Conservation (phyloP, 23 tunicate genomes). For the Halocynthia aurantium region DNA sequence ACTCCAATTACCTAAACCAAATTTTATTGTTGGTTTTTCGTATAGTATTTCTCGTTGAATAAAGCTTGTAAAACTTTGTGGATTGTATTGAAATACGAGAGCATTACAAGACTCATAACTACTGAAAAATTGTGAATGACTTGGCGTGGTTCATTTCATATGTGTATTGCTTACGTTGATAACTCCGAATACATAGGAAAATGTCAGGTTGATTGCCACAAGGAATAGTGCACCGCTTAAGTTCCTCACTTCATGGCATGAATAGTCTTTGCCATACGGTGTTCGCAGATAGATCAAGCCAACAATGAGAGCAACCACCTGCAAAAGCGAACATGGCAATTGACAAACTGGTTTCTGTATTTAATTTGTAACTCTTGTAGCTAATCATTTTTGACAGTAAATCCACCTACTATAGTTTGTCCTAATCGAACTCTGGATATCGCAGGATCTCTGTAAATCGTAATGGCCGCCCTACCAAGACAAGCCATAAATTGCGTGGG, state of each 20-base stretch:
- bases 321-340: not conserved
- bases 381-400: too few species aligned
- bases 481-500: conserved; percentile 38
- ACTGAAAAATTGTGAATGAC: not conserved
- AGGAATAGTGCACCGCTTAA: conserved; percentile 62
- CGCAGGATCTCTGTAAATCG: conserved; percentile 48
- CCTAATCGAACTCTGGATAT: conserved; percentile 22
- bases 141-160: not conserved
- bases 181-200: conserved; percentile 48
- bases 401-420: conserved; percentile 26
- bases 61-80: too few species aligned
- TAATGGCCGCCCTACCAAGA: conserved; percentile 37
- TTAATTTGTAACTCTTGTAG: not conserved
- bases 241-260: conserved; percentile 33
- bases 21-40: too few species aligned
- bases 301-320: conserved; percentile 67
- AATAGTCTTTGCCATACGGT: conserved; percentile 55
- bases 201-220: conserved; percentile 40
- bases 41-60: too few species aligned
- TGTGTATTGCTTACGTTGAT: conserved; percentile 33
- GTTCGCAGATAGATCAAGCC: conserved; percentile 70
- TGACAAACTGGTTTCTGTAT: not conserved
- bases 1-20: too few species aligned
- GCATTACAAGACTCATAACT: not conserved
- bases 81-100: not conserved